Conservation (phyloP, 2,113 vertebrate genomes). For the Epinephelus moara region DNA sequence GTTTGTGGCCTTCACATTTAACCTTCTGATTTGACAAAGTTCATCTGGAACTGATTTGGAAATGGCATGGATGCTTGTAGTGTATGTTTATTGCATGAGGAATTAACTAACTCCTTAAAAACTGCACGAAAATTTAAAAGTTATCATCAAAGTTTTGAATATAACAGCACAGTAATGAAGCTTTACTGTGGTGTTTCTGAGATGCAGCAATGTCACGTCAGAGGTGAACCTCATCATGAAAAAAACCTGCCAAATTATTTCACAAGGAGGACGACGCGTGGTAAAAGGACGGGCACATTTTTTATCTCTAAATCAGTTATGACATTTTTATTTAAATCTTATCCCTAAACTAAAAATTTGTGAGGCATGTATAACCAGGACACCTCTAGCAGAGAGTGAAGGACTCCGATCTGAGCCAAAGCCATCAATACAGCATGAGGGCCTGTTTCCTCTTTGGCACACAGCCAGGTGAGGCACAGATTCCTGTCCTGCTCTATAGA, state of each 20-base stretch:
- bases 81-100: neutral
- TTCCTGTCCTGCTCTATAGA: slow-evolving; percentile 1
- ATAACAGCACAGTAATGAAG: neutral
- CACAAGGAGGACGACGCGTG: slow-evolving; percentile 9
- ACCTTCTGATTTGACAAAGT: slow-evolving; percentile 15
- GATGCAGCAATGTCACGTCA: slow-evolving; percentile 45
- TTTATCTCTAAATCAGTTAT: slow-evolving; percentile 67
- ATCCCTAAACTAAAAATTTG: slow-evolving; percentile 65
- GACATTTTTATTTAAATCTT: slow-evolving; percentile 69
- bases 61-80: neutral
- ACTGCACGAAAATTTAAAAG: neutral
- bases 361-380: slow-evolving; percentile 71
- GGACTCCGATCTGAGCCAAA: slow-evolving; percentile 63
- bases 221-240: slow-evolving; percentile 29
- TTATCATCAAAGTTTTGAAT: neutral
- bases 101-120: neutral
- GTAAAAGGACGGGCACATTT: slow-evolving; percentile 36
- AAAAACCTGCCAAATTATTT: slow-evolving; percentile 44
- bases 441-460: slow-evolving; percentile 22
- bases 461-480: slow-evolving; percentile 19
- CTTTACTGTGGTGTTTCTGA: neutral
- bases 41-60: neutral
- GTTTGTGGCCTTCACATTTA: slow-evolving; percentile 24
- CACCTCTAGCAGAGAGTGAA: slow-evolving; percentile 69
- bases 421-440: slow-evolving; percentile 55